Conservation (phyloP, 53 echinoderm and acorn worm genomes). For the Holothuria leucospilota region DNA sequence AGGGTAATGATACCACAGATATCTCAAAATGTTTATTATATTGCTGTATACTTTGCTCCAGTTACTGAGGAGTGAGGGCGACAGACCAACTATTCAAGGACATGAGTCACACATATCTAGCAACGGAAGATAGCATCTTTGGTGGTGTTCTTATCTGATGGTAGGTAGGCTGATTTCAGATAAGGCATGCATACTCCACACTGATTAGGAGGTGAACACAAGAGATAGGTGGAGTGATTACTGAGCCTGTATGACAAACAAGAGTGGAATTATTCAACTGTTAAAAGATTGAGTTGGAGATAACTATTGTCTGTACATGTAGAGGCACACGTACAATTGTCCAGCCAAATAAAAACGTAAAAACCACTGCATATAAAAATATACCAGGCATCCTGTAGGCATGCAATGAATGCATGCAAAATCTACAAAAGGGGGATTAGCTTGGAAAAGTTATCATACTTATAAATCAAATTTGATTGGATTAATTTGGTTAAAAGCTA, state of each 20-base stretch:
- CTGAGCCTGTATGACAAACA: constrained; percentile 25
- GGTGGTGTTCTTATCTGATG: constrained; percentile 16
- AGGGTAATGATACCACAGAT: too few relatives aligned
- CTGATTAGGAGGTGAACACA: constrained; percentile 15
- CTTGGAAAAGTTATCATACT: too few relatives aligned
- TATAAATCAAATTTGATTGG: too few relatives aligned
- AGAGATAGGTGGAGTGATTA: not conserved
- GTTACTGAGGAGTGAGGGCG: not conserved
- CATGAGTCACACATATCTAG: constrained; percentile 17
- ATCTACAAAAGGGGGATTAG: too few relatives aligned
- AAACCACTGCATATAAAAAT: too few relatives aligned
- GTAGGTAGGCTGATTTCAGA: constrained; percentile 27
- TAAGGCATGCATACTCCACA: constrained; percentile 27
- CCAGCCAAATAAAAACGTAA: too few relatives aligned
- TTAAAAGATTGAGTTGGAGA: constrained; percentile 12
- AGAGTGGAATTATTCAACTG: constrained; percentile 30
- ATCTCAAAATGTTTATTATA: too few relatives aligned
- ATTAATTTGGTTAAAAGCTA: too few relatives aligned
- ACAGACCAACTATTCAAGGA: constrained; percentile 11
- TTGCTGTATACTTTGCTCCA: not conserved
- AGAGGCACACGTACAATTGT: constrained; percentile 22
- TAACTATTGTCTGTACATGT: constrained; percentile 15
- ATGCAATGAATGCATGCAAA: too few relatives aligned
- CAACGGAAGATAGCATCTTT: not conserved
- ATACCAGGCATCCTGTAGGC: too few relatives aligned